Percentiles rank a stretch among this genome's conserved stretches.
phyloP scores from a whole-genome alignment of 2,113 vertebrate species.

The Rhea americana region DNA sequence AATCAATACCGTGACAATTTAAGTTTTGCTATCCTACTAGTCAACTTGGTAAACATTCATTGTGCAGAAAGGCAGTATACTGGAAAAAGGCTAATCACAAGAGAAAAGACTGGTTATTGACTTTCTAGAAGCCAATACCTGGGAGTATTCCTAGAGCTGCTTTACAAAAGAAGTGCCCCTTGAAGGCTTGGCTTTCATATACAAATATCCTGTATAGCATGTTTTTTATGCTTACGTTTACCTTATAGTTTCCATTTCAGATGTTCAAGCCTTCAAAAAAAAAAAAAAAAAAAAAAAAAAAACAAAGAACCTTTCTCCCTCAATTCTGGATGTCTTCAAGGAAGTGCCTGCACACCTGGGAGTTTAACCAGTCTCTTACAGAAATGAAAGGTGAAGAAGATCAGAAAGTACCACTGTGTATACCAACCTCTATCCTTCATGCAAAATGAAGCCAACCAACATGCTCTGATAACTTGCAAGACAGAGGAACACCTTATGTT shows the following conservation, averaged over 20 bases:
- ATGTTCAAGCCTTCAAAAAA: neutral
- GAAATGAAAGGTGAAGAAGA: neutral
- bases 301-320: neutral
- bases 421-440: rapidly evolving
- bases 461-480: rapidly evolving
- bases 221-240: neutral
- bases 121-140: neutral
- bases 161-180: neutral
- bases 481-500: rapidly evolving
- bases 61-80: neutral
- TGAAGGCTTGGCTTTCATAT: neutral
- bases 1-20: conserved; percentile 55
- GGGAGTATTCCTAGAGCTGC: neutral
- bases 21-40: conserved; percentile 17
- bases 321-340: rapidly evolving
- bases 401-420: rapidly evolving
- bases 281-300: too few species aligned
- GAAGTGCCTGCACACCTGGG: too few species aligned
- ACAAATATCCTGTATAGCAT: rapidly evolving
- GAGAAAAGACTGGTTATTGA: neutral
- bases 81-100: neutral
- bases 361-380: neutral
- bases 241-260: neutral
- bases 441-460: neutral
- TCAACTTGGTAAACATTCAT: conserved; percentile 12